Evolutionary conservation across 2,797 vertebrate genomes (phyloP), one percentile per base, ranked within the genome.

Genomic region (Bucorvus abyssinicus): DNA sequence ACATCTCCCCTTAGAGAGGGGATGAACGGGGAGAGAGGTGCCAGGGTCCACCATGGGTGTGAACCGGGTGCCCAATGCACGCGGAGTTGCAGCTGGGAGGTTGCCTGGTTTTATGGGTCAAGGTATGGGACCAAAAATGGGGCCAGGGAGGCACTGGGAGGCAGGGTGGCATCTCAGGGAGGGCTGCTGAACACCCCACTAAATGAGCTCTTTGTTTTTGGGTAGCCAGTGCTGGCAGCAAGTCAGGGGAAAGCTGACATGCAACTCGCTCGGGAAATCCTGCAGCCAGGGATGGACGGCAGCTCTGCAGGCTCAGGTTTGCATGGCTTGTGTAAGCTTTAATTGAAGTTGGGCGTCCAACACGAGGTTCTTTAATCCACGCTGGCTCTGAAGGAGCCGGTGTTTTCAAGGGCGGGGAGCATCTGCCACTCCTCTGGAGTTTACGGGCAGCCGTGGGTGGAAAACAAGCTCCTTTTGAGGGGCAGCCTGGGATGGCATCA

Each of bases 351-450:
- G 87, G 50, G 7, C 14, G 1, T n/a, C 77, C 40, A 60, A 27
- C 15, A 19, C 2, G 3, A 84, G 32, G 73, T 75, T 83, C 90
- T 95, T 84, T 76, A 94, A 96, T 92, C 68, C 78, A 40, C 1
- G 1, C 2, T 56, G 81, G 47, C 87, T 91, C 81, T 3, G 1
- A 84, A 69, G 68, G 84, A 93, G 84, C 47, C 0, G 2, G 3
- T 79, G 90, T 47, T 77, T 85, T 61, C 79, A 83, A 91, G 94
- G 93, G 95, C 63, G 81, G 89, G 32, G 91, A 94, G 56, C 81
- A 91, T 87, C 73, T 87, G 93, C 87, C 87, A 74, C 89, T 94
- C 91, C 93, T 91, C 44, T 4, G 3, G 64, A 63, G 67, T 93
- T 93, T 90, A 90, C 0, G 3, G 84, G 47, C 38, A 3, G 75